phyloP scores from a whole-genome alignment of 1,140 invertebrate species.

The Bombus cullumanus region DNA sequence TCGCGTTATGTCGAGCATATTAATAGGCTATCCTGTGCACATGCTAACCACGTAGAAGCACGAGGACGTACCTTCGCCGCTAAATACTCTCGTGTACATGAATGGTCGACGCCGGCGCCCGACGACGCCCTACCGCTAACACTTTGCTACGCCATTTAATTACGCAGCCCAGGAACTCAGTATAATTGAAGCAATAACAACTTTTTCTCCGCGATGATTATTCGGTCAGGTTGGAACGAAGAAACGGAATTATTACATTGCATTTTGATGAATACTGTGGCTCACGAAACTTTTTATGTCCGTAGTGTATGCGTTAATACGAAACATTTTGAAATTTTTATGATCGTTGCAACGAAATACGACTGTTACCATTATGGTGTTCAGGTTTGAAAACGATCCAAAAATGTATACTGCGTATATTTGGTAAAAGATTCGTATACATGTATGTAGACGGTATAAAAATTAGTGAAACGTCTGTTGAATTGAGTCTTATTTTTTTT shows the following conservation, averaged over 20 bases:
- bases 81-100: conserved; percentile 33
- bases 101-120: conserved; percentile 6
- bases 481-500: background rate
- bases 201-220: background rate
- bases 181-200: background rate
- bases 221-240: background rate
- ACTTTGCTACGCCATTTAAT: conserved; percentile 44
- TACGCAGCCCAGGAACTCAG: background rate
- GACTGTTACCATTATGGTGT: too few species aligned
- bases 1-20: conserved; percentile 70
- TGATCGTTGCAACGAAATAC: too few species aligned
- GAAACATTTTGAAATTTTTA: too few species aligned
- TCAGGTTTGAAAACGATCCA: too few species aligned
- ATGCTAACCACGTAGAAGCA: conserved; percentile 65
- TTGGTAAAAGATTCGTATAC: too few species aligned
- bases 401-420: too few species aligned
- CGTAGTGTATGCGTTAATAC: too few species aligned
- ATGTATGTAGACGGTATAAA: background rate
- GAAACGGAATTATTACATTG: too few species aligned
- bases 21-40: conserved; percentile 64
- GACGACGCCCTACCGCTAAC: conserved; percentile 4
- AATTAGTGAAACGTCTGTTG: background rate
- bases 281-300: too few species aligned
- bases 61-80: conserved; percentile 30
- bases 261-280: too few species aligned